Conservation (phyloP, 2,797 vertebrate genomes). For the Triplophysa bombifrons region DNA sequence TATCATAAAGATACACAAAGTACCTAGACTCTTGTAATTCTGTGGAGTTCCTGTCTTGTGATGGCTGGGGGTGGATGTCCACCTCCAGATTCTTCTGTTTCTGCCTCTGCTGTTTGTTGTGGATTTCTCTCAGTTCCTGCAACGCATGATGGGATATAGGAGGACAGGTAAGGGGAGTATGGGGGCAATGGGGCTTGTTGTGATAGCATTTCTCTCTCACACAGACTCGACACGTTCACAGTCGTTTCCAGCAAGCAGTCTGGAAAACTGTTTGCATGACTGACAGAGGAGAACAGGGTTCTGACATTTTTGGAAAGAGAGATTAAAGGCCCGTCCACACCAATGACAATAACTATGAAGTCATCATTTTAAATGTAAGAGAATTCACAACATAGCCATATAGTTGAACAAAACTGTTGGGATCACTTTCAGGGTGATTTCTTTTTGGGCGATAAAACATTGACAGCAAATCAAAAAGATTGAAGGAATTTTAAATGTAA, state of each 20-base stretch:
- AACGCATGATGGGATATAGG: slow-evolving; percentile 69
- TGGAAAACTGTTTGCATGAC: background rate
- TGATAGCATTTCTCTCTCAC: slow-evolving; percentile 57
- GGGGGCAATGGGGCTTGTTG: slow-evolving; percentile 49
- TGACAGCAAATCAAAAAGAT: too few relatives aligned
- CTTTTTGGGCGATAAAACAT: too few relatives aligned
- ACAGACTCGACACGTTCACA: slow-evolving; percentile 45
- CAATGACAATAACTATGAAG: too few relatives aligned
- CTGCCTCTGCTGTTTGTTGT: slow-evolving; percentile 90
- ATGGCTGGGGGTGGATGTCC: slow-evolving; percentile 67
- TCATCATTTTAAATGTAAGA: too few relatives aligned
- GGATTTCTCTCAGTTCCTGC: slow-evolving; percentile 95
- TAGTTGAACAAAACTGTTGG: too few relatives aligned
- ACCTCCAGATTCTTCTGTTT: slow-evolving; percentile 88
- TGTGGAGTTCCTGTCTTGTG: slow-evolving; percentile 78
- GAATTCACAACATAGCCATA: too few relatives aligned
- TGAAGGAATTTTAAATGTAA: too few relatives aligned
- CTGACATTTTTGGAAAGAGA: too few relatives aligned
- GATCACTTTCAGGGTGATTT: too few relatives aligned
- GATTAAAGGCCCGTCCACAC: too few relatives aligned
- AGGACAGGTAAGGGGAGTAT: slow-evolving; percentile 56
- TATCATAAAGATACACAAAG: background rate
- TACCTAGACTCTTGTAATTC: slow-evolving; percentile 89
- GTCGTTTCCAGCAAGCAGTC: slow-evolving; percentile 46
- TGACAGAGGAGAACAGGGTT: too few relatives aligned